Evolutionary conservation across 2,113 vertebrate genomes (phyloP), one percentile per base, ranked within the genome.

Genomic region (Calidris pugnax): DNA sequence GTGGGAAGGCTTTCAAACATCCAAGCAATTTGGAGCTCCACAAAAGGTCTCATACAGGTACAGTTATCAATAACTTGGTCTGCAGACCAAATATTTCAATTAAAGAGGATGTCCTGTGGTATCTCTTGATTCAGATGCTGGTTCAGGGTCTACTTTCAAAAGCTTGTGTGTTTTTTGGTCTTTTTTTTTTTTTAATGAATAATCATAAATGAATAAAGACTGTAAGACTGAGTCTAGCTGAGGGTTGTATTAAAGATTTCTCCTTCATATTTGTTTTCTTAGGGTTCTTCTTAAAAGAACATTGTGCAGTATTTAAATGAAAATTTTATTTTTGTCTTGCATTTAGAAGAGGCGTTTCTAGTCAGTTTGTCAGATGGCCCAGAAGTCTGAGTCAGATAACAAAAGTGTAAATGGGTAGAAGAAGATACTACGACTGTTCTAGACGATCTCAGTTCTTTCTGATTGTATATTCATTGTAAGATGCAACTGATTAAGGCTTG

Each of bases 11-110:
- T 90, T 99, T 99, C 91, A 99, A 99, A 95, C 99, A 99, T 96
- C 99, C 99, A 1, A 99, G 99, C 98, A 99, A 99, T 97, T 89
- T 99, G 97, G 99, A 99, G 97, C 99, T 99, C 23, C 99, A 99
- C 98, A 99, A 98, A 96, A 99, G 99, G 94, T 99, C 99, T 59
- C 99, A 99, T 87, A 99, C 99, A 94, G 99, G 99, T 99, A 98
- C 85, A 97, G 95, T 96, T 91, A 79, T 67, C 45, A 45, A 33
- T 93, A 93, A 69, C 59, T 89, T 95, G 59, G 24, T 86, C 92
- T 80, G 27, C 86, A 87, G 79, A 85, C 62, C 26, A 90, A 32
- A 45, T 85, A 50, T 56, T 93, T 76, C 30, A 74, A 4, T 83
- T 59, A 16, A 55, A 68, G 43, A 73, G 50, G 21, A 7, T 90